Evolutionary conservation across 2,113 vertebrate species (phyloP), one percentile per base, ranked within the genome.

Genomic region (Microcebus ravelobensis): DNA sequence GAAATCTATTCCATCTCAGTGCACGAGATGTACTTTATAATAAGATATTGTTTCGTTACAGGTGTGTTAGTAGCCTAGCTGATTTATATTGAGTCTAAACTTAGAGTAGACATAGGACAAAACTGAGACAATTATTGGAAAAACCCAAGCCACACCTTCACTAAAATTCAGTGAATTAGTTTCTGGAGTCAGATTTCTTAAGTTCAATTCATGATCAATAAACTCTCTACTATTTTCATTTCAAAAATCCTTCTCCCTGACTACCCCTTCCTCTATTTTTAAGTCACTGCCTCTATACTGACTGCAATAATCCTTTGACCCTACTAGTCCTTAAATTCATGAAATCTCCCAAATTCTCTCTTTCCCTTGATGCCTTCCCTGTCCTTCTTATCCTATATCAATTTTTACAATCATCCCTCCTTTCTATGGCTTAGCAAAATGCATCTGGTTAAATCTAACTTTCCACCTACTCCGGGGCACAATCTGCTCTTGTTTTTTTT

Each of bases 161-260:
- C 70, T 81, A 79, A 90, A 85, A 90, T 48, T 55, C 55, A 94
- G 36, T 83, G 39, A 90, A 74, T 48, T 90, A n/a, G 65, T 23
- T 76, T 96, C 67, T 94, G 34, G 10, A 57, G 42, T 61, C n/a
- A 65, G 27, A 87, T 87, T 86, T 90, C 21, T 45, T 36, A 67
- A 91, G 20, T 80, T 92, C 42, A 48, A 9, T 80, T 76, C 31
- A 83, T 70, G 27, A 91, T 70, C 13, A 36, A 15, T 39, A 86
- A 79, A 70, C 5, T 3, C 8, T 65, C 4, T 10, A 21, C 39
- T 71, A 45, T 74, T 94, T 57, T 68, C 11, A 59, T 65, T 52
- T 21, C 23, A 29, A 61, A 7, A 3, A 5, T 11, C 2, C 4
- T 6, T 80, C 27, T 77, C 65, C 27, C 27, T 73, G 23, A 52